These are phyloP conservation scores for Dolichoris vasculosae DNA, from an alignment of 1,140 invertebrate species.

Conservation along the genomic window DNA sequence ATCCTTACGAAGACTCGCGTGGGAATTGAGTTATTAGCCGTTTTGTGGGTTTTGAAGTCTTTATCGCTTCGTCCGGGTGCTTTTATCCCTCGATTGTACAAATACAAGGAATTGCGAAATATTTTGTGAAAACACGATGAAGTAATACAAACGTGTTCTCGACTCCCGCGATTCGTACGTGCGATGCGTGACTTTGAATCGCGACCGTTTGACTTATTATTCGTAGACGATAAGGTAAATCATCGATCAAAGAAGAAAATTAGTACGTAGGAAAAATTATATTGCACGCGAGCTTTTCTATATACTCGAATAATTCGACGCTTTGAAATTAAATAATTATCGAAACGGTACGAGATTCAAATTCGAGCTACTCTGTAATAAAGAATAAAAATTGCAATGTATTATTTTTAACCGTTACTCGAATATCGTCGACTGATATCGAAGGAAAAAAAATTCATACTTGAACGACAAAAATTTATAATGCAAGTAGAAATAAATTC, in stretches of 20 bases:
- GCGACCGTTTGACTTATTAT: slow-evolving; percentile 17
- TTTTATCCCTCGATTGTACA: background rate
- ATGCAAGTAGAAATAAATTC: too few species aligned
- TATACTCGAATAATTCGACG: background rate
- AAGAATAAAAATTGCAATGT: too few species aligned
- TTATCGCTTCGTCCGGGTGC: background rate
- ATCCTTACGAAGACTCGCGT: background rate
- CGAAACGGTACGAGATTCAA: background rate
- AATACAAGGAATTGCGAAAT: background rate
- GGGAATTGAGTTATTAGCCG: background rate
- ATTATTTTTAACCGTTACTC: too few species aligned
- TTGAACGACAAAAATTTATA: too few species aligned
- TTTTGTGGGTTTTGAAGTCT: background rate
- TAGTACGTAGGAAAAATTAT: background rate
- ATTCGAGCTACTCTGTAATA: too few species aligned
- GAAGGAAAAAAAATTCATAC: too few species aligned
- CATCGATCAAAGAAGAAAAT: background rate
- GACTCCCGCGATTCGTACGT: background rate
- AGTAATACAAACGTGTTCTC: slow-evolving; percentile 6
- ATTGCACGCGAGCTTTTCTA: background rate
- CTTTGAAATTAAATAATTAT: background rate
- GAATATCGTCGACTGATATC: too few species aligned
- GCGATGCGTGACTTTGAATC: background rate
- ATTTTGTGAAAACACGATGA: background rate
- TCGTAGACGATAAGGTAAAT: slow-evolving; percentile 8